Evolutionary conservation across 1,140 invertebrate genomes (phyloP), one percentile per base, ranked within the genome.

Genomic region (Diachasmimorpha longicaudata): DNA sequence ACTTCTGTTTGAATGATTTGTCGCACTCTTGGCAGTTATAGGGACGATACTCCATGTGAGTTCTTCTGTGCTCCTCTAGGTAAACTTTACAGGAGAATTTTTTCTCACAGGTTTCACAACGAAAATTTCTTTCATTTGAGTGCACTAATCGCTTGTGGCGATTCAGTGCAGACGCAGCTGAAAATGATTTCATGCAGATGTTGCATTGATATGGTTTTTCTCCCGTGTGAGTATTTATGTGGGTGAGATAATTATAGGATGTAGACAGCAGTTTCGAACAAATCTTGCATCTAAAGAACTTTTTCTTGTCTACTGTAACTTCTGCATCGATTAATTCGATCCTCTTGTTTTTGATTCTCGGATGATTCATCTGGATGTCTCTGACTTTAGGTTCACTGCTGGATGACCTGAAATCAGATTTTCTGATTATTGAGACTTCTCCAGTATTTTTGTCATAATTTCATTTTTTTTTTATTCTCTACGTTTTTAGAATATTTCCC

Each of bases 181-280:
- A 74, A 23, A 84, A 85, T 9, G 73, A 79, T 72, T 85, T 84
- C 0, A 19, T 72, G 83, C 83, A 79, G 77, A 70, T 14, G 0
- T 77, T 25, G 42, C 81, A 83, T 0, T 37, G n/a, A n/a, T 77
- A 78, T 0, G 80, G 79, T 31, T 37, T 76, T 9, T 72, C 70
- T 10, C 72, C 74, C 0, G 75, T 78, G 19, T 79, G 84, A 31
- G 86, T 87, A 77, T 87, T 87, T 0, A 83, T 79, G 68, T 86
- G 81, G 23, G 90, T 87, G 63, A 91, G 84, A 10, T 89, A 86
- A 78, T 86, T 88, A 75, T 89, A 89, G 0, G 83, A 78, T 0
- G 83, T 76, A 9, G 81, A 76, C 31, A 90, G 84, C n/a, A 78
- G 80, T 75, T 89, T 89, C 2, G 78, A 44, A 78, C 91, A 91